Evolutionary conservation across 2,797 vertebrate species (phyloP).

Genomic region (Acanthurus lineatus): DNA sequence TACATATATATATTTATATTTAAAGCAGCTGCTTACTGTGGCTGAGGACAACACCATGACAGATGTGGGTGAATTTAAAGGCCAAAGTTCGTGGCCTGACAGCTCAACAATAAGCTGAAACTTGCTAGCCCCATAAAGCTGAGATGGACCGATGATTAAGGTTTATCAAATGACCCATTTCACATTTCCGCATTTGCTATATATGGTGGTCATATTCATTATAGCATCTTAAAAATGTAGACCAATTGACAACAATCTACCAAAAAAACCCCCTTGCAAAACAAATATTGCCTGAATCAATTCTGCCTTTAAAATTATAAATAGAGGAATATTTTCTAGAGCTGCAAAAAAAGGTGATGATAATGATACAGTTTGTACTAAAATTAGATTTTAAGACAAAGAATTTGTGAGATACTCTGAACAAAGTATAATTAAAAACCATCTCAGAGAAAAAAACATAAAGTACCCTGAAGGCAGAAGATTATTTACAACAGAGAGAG

Average conservation of each 20-base stretch:
- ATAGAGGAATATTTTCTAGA: no score
- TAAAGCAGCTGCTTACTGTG: neutral
- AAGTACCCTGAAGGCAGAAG: conserved; percentile 1
- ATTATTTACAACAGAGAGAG: conserved; percentile 3
- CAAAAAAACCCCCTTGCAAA: neutral
- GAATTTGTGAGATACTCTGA: neutral
- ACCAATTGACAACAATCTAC: conserved; percentile 2
- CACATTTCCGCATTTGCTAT: no score
- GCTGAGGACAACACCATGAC: neutral
- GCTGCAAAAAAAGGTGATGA: neutral
- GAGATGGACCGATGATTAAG: no score
- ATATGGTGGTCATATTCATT: no score
- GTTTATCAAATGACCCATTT: no score
- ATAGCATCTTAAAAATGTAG: neutral
- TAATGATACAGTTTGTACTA: neutral
- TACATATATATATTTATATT: no score
- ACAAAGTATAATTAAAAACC: conserved; percentile 21
- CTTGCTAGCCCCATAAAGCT: no score
- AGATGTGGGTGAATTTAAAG: neutral
- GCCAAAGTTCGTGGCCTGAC: neutral
- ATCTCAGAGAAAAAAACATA: neutral
- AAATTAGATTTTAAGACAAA: conserved; percentile 6
- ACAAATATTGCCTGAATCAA: neutral
- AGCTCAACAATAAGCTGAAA: neutral
- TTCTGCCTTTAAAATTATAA: neutral